Conservation (phyloP, 2,113 vertebrate species). For the Peromyscus polionotus region DNA sequence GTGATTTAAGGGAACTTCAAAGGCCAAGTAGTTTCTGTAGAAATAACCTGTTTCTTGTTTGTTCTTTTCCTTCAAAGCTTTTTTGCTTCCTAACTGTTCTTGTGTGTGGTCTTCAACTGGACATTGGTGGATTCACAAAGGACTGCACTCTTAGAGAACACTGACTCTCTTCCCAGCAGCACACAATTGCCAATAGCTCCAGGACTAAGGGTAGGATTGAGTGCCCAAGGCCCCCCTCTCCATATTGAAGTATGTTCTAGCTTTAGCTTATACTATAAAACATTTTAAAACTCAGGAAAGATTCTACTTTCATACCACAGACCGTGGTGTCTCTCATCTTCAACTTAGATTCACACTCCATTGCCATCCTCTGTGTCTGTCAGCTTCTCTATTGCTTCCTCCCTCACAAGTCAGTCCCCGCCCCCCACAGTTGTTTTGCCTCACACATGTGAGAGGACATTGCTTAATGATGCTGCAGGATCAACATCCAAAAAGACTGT, state of each 20-base stretch:
- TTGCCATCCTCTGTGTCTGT: background rate
- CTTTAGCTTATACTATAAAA: background rate
- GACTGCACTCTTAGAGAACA: background rate
- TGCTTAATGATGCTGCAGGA: background rate
- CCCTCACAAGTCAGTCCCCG: background rate
- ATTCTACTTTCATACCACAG: background rate
- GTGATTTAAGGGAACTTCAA: background rate
- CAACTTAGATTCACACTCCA: background rate
- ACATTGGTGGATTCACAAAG: background rate
- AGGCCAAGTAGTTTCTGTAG: background rate
- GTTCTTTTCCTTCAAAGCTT: background rate
- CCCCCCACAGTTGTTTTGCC: background rate
- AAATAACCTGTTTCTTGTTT: background rate
- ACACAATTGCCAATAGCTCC: background rate
- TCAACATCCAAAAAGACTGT: background rate
- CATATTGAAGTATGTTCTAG: background rate
- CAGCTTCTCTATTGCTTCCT: background rate
- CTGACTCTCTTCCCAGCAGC: rapidly evolving
- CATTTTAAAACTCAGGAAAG: background rate
- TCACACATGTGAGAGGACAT: background rate
- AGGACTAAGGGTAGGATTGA: background rate
- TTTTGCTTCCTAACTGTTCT: background rate
- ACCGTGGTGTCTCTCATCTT: background rate
- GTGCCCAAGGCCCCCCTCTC: background rate
- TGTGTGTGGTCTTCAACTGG: background rate